A percentile compares a stretch with the other conserved stretches of the same genome.
phyloP scores from a whole-genome alignment of 2,797 vertebrate genomes.

The Neostethus bicornis region DNA sequence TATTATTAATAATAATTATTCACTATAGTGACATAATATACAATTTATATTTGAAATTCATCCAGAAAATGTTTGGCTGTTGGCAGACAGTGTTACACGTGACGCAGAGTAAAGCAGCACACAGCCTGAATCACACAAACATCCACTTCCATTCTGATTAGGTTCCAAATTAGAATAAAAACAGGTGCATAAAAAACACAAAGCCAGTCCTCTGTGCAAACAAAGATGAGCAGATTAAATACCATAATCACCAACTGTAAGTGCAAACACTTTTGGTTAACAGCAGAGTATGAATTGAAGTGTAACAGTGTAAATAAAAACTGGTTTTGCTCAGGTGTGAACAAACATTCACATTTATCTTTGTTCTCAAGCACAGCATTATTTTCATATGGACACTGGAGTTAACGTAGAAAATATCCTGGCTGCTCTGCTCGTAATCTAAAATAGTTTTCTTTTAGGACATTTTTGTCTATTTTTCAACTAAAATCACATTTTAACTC shows the following conservation, averaged over 20 bases:
- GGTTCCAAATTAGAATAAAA: slow-evolving; percentile 19
- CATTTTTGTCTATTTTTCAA: no score
- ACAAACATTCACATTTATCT: slow-evolving; percentile 9
- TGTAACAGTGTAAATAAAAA: background rate
- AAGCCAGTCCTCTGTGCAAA: slow-evolving; percentile 24
- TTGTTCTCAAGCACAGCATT: background rate
- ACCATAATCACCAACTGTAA: slow-evolving; percentile 16
- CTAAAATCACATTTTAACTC: no score
- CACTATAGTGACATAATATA: no score
- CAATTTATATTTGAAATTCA: no score
- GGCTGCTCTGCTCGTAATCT: no score
- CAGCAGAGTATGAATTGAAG: slow-evolving; percentile 15
- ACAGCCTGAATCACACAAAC: slow-evolving; percentile 3
- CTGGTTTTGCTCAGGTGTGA: slow-evolving; percentile 15
- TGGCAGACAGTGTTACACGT: background rate
- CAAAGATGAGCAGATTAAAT: slow-evolving; percentile 28
- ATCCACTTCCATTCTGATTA: background rate
- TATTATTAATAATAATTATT: no score
- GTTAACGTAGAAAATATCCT: no score
- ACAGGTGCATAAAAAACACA: slow-evolving; percentile 15
- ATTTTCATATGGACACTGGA: slow-evolving; percentile 4
- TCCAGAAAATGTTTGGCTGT: background rate
- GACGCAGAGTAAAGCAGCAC: background rate
- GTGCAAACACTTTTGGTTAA: slow-evolving; percentile 36
- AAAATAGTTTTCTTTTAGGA: no score